Percentiles rank a stretch among this genome's conserved stretches.
Conservation (phyloP, 2,113 vertebrate genomes). For the Jacana jacana region DNA sequence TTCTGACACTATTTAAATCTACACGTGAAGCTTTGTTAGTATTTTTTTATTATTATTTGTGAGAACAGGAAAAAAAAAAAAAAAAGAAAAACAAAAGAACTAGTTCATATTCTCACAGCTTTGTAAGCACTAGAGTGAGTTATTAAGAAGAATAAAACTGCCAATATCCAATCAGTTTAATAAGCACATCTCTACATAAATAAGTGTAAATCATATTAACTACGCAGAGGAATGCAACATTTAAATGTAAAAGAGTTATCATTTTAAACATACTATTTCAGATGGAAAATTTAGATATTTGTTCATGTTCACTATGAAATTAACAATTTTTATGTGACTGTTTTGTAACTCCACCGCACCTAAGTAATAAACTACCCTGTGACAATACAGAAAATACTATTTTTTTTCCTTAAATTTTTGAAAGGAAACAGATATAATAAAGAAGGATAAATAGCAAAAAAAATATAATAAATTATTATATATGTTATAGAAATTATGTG, state of each 20-base stretch:
- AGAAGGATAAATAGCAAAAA: too few relatives aligned
- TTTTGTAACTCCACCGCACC: background rate
- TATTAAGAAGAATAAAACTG: background rate
- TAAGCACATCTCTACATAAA: background rate
- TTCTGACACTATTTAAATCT: slow-evolving; percentile 41
- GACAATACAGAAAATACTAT: background rate
- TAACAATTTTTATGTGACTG: background rate
- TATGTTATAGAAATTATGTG: background rate
- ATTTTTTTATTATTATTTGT: slow-evolving; percentile 28
- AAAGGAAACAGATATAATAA: too few relatives aligned
- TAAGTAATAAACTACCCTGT: background rate
- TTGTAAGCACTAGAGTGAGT: fast-evolving
- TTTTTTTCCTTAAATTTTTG: background rate
- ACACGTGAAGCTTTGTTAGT: slow-evolving; percentile 11
- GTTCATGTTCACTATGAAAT: background rate
- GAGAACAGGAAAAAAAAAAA: background rate
- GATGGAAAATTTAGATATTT: background rate
- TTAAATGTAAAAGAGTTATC: background rate
- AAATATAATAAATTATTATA: too few relatives aligned
- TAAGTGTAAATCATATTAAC: background rate
- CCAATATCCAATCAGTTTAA: background rate
- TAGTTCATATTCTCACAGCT: background rate
- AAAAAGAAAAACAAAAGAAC: fast-evolving
- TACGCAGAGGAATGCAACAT: background rate
- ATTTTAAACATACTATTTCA: background rate